Percentiles rank a stretch among this genome's conserved stretches.
phyloP scores from a whole-genome alignment of 2,113 vertebrate genomes.

The Gallinago undulata region DNA sequence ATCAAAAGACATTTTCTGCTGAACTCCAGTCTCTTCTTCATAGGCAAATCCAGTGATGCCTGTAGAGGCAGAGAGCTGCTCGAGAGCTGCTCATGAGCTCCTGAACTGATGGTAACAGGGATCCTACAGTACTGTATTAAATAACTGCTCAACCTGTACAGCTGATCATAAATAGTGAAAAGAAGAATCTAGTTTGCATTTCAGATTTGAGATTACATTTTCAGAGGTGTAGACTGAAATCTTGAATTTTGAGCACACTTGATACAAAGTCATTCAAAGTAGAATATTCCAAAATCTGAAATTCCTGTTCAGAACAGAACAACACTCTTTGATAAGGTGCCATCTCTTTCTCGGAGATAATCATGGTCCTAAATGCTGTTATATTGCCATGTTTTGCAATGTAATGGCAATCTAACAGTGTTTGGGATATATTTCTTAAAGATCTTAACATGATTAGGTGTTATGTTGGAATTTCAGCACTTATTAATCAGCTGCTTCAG shows the following conservation, averaged over 20 bases:
- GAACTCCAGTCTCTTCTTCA: neutral
- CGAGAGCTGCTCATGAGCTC: neutral
- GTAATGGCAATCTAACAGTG: neutral
- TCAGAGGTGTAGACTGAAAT: neutral
- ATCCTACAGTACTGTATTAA: neutral
- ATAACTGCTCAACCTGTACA: neutral
- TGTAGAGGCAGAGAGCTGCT: neutral
- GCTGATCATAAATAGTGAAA: neutral
- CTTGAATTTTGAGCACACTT: neutral
- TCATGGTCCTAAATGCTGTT: neutral
- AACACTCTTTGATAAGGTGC: neutral
- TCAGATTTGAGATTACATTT: neutral
- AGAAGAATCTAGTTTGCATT: neutral
- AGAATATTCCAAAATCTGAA: neutral
- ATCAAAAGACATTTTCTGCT: neutral
- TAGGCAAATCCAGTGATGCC: neutral
- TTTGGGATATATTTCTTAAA: neutral
- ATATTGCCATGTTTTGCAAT: neutral
- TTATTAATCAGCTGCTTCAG: neutral
- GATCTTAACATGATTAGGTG: neutral
- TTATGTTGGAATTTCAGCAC: neutral
- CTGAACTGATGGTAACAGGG: neutral
- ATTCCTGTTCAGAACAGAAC: neutral
- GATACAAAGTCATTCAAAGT: neutral
- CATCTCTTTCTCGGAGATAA: neutral